A percentile compares a stretch with the other conserved stretches of the same genome.
Conservation (phyloP, 2,797 vertebrate species). For the Sebastes ruberrimus region DNA sequence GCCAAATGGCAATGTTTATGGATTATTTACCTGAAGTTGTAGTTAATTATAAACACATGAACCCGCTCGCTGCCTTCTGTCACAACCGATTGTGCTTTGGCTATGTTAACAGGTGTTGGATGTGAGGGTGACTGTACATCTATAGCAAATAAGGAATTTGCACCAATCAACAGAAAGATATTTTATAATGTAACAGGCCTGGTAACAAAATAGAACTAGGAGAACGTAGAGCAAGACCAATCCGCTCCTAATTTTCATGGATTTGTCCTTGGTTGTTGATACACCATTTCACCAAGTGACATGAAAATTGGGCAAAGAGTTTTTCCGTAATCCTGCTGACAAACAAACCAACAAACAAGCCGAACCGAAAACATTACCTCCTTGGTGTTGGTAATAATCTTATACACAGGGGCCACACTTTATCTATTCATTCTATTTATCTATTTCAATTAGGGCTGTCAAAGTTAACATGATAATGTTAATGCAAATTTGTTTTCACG, state of each 20-base stretch:
- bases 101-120: background rate
- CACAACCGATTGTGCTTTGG: background rate
- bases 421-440: background rate
- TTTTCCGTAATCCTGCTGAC: background rate
- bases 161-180: background rate
- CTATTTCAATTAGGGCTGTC: background rate
- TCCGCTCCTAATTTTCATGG: background rate
- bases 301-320: background rate
- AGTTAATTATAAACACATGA: constrained; percentile 48
- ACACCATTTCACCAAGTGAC: background rate
- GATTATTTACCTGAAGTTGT: constrained; percentile 48
- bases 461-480: too few species aligned
- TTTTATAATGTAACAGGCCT: background rate
- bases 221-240: background rate
- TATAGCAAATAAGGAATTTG: background rate
- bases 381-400: background rate
- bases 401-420: background rate
- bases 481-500: too few species aligned
- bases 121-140: background rate
- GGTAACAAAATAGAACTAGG: background rate
- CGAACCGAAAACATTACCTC: background rate
- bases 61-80: constrained; percentile 13
- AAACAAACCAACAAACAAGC: background rate
- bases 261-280: background rate
- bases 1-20: constrained; percentile 63